These are phyloP conservation scores for Radopholus similis DNA, from an alignment of 1,140 invertebrate species.

Conservation along the genomic window DNA sequence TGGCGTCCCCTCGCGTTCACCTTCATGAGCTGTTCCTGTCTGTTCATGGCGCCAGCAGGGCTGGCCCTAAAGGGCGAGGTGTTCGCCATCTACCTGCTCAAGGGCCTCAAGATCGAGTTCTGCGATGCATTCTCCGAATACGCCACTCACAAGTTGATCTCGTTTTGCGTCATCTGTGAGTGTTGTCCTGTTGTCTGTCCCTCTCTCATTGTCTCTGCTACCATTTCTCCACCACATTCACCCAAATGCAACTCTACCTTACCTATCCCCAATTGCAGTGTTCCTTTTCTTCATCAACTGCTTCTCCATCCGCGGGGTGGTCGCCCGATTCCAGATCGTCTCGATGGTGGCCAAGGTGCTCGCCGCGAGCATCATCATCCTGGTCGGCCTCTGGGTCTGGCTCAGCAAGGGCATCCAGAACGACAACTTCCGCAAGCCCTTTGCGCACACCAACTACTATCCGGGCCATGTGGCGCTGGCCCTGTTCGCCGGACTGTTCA, in stretches of 20 bases:
- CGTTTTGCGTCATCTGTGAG: too few relatives aligned
- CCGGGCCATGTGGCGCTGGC: slow-evolving; percentile 16
- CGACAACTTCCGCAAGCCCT: slow-evolving; percentile 18
- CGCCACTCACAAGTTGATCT: too few relatives aligned
- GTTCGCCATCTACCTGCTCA: slow-evolving; percentile 43
- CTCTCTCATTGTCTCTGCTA: too few relatives aligned
- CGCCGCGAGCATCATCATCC: slow-evolving; percentile 42
- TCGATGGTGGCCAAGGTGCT: slow-evolving; percentile 45
- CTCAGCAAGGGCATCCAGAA: slow-evolving; percentile 32
- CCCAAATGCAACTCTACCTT: too few relatives aligned
- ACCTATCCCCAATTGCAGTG: slow-evolving; percentile 17
- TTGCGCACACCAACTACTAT: slow-evolving; percentile 4
- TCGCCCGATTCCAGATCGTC: slow-evolving; percentile 43
- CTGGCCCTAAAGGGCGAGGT: slow-evolving; percentile 44
- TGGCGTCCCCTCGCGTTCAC: slow-evolving; percentile 40
- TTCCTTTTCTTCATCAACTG: slow-evolving; percentile 41
- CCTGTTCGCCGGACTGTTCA: slow-evolving; percentile 43
- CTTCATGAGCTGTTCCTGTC: slow-evolving; percentile 38
- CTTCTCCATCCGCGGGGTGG: slow-evolving; percentile 45
- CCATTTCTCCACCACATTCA: too few relatives aligned
- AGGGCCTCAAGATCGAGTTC: slow-evolving; percentile 18
- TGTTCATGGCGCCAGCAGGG: slow-evolving; percentile 41
- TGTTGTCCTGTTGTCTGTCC: too few relatives aligned
- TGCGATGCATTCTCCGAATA: too few relatives aligned
- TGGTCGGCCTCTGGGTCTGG: slow-evolving; percentile 39